A percentile compares a stretch with the other conserved stretches of the same genome.
phyloP scores from a whole-genome alignment of 2,797 vertebrate species.

The Hemibagrus guttatus region DNA sequence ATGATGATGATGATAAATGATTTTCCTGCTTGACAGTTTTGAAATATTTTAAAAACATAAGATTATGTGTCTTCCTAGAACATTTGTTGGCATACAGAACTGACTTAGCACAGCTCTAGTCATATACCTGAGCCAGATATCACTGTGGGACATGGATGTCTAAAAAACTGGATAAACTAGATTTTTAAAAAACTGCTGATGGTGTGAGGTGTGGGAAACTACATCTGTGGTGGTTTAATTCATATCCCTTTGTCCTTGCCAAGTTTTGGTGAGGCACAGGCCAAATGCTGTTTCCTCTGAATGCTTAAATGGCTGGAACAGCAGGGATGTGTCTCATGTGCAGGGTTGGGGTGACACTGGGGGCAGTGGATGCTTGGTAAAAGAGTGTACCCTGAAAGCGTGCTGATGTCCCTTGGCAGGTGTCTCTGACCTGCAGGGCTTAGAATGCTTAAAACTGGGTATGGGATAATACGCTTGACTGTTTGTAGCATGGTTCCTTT shows the following conservation, averaged over 20 bases:
- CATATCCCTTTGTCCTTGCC: constrained; percentile 48
- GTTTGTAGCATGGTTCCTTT: constrained; percentile 18
- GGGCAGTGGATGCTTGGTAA: neutral
- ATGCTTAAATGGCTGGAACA: constrained; percentile 58
- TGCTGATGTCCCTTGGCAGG: neutral
- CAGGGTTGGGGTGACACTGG: neutral
- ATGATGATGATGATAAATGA: neutral
- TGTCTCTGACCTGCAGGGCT: neutral
- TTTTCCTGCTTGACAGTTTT: neutral
- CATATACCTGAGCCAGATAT: neutral
- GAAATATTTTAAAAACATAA: neutral
- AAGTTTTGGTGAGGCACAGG: constrained; percentile 53
- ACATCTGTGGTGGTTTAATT: neutral
- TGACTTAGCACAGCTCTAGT: neutral
- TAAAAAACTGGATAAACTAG: constrained; percentile 1
- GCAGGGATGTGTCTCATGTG: neutral
- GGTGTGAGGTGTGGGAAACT: neutral
- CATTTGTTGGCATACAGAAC: neutral
- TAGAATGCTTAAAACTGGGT: no score
- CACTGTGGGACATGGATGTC: neutral
- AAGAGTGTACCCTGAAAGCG: neutral
- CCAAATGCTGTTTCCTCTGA: constrained; percentile 57
- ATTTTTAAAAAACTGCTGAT: neutral
- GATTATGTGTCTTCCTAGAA: no score
- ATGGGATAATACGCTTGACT: neutral